phyloP scores from a whole-genome alignment of 2,888 invertebrate genomes.

The Tipula helvola region DNA sequence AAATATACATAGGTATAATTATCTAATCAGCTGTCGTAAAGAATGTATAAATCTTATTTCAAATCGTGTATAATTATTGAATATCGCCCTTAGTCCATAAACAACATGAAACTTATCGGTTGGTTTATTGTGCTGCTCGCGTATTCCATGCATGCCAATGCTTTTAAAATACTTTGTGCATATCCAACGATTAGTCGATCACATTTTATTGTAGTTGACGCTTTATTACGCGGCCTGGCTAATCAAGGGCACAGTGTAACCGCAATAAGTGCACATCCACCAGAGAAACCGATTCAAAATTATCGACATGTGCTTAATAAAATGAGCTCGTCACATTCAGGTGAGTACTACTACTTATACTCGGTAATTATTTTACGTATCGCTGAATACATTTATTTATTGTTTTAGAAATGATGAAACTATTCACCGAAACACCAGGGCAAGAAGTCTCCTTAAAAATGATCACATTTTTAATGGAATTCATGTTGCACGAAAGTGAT shows the following conservation, averaged over 20 bases:
- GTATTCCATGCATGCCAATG: background rate
- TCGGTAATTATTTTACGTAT: background rate
- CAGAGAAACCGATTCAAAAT: background rate
- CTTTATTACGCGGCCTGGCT: background rate
- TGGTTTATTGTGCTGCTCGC: background rate
- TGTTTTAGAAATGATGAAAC: background rate
- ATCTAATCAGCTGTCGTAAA: background rate
- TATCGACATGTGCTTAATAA: background rate
- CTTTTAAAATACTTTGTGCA: background rate
- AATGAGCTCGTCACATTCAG: background rate
- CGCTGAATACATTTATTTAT: background rate
- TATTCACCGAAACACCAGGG: background rate
- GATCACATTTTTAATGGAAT: background rate
- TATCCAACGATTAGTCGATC: background rate
- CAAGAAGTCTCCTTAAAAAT: background rate
- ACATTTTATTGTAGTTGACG: background rate
- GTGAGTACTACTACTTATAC: background rate
- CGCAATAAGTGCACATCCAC: background rate
- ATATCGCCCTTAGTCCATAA: background rate
- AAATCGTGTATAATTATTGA: background rate
- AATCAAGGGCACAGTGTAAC: background rate
- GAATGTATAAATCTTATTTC: background rate
- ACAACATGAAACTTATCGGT: background rate
- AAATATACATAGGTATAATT: background rate
- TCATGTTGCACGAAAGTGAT: constrained; percentile 5